Conservation (phyloP, 2,113 vertebrate genomes). For the Corvus hawaiiensis region DNA sequence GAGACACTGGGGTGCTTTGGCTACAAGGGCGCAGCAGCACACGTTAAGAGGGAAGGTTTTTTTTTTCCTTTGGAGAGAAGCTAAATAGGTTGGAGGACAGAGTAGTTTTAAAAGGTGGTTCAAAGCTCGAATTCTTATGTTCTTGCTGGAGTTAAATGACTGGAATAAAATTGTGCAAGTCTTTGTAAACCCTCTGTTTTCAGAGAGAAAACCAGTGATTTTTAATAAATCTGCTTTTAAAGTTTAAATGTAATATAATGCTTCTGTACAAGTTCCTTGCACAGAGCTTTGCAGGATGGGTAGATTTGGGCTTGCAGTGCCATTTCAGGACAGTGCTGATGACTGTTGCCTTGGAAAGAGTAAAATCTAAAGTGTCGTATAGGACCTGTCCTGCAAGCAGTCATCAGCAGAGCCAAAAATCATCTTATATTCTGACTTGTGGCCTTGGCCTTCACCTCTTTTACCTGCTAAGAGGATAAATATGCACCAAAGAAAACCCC, state of each 20-base stretch:
- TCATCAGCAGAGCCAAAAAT: not conserved
- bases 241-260: not conserved
- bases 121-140: not conserved
- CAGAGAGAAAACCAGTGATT: not conserved
- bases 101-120: not conserved
- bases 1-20: not conserved
- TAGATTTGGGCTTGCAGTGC: not conserved
- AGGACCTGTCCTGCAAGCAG: not conserved
- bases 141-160: not conserved
- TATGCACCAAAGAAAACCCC: not conserved
- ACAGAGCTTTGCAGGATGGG: not conserved
- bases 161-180: not conserved
- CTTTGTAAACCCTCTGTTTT: not conserved
- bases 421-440: not conserved
- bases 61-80: not conserved
- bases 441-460: not conserved
- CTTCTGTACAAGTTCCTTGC: not conserved
- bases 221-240: not conserved
- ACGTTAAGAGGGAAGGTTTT: accelerated
- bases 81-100: not conserved
- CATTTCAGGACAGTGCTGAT: not conserved
- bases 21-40: not conserved
- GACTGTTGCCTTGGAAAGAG: not conserved
- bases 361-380: accelerated
- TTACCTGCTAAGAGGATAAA: not conserved